Evolutionary conservation across 2,113 vertebrate species (phyloP).

Genomic region (Typhlomys cinereus): DNA sequence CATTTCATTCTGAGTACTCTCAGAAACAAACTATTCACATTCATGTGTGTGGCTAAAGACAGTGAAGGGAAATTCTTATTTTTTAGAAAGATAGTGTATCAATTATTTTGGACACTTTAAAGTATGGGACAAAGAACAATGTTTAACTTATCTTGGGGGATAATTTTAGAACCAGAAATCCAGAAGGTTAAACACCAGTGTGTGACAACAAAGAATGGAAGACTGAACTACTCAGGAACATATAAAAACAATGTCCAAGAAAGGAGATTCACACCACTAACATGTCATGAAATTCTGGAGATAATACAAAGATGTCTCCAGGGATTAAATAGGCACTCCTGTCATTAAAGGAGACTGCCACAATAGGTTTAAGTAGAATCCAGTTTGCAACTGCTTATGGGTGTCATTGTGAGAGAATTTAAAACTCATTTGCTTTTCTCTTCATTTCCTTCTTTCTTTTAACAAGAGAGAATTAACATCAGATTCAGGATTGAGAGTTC

Average conservation of each 20-base stretch:
- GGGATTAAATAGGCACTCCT: neutral
- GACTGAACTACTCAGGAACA: neutral
- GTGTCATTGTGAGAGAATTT: neutral
- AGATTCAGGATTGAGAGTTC: neutral
- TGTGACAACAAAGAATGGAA: neutral
- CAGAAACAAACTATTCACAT: neutral
- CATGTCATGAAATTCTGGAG: too few relatives aligned
- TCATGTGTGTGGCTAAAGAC: neutral
- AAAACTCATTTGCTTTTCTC: neutral
- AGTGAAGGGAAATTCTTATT: neutral
- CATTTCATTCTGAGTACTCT: neutral
- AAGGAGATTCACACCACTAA: neutral
- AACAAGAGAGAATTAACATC: neutral
- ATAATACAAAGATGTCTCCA: neutral
- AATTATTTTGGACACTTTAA: neutral
- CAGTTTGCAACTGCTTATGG: neutral
- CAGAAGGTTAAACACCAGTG: neutral
- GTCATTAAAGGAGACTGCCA: neutral
- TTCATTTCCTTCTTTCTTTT: neutral
- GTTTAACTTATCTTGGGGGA: neutral
- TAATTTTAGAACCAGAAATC: neutral
- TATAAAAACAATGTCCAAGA: neutral
- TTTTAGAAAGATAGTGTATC: neutral
- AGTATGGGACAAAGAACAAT: neutral
- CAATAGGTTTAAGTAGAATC: neutral